Percentiles rank a stretch among this genome's conserved stretches.
Conservation (phyloP, 2,888 invertebrate genomes). For the Drosophila greeni region DNA sequence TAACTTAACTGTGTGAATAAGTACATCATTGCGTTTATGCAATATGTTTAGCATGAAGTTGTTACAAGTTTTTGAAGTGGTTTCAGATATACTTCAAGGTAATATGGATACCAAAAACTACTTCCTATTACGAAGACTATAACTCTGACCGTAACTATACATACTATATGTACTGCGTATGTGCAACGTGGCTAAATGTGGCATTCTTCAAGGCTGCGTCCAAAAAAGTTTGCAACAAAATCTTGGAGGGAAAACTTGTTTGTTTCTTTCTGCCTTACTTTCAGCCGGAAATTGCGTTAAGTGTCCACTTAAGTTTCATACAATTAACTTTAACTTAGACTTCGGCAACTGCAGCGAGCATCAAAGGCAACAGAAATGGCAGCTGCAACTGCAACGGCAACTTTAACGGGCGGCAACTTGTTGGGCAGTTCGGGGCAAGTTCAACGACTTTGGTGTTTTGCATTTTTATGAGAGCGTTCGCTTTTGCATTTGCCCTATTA, state of each 20-base stretch:
- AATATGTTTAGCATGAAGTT: neutral
- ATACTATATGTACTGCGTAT: constrained; percentile 2
- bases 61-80: neutral
- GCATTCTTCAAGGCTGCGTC: constrained; percentile 30
- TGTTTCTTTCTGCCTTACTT: constrained; percentile 43
- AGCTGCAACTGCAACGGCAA: constrained; percentile 23
- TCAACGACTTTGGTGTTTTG: constrained; percentile 50
- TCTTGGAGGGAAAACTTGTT: constrained; percentile 46
- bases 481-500: constrained; percentile 38
- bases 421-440: constrained; percentile 34
- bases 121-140: neutral
- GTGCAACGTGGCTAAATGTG: constrained; percentile 16
- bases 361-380: constrained; percentile 19
- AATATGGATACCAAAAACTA: neutral
- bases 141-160: neutral
- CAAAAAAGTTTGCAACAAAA: constrained; percentile 45
- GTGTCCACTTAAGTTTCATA: constrained; percentile 64
- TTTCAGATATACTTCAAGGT: neutral
- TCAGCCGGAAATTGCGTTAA: constrained; percentile 60
- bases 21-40: no score
- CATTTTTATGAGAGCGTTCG: constrained; percentile 30
- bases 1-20: no score
- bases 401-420: constrained; percentile 33
- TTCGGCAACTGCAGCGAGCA: constrained; percentile 44
- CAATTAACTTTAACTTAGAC: constrained; percentile 63